A percentile compares a stretch with the other conserved stretches of the same genome.
Conservation (phyloP, 2,113 vertebrate species). For the Thamnophis sirtalis region DNA sequence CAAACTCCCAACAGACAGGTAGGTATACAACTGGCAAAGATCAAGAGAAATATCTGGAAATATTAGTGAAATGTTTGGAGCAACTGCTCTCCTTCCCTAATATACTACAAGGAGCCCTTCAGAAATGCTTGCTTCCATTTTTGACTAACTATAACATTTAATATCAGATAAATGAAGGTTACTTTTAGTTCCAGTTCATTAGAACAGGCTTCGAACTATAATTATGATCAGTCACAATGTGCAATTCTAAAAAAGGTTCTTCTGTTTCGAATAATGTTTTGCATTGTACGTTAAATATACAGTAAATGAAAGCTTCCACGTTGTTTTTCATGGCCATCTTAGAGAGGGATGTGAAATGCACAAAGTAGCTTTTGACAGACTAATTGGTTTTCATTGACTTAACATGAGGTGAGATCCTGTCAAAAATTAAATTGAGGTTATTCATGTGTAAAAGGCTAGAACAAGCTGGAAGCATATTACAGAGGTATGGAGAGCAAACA, state of each 20-base stretch:
- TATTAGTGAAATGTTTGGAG: neutral
- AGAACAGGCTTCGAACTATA: neutral
- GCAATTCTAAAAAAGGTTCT: neutral
- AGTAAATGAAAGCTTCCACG: neutral
- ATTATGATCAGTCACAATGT: neutral
- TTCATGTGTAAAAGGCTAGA: neutral
- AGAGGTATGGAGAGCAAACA: neutral
- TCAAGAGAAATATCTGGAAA: neutral
- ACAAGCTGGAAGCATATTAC: neutral
- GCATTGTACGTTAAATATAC: neutral
- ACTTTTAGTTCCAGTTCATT: neutral
- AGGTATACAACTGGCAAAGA: neutral
- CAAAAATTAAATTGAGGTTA: neutral
- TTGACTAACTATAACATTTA: neutral
- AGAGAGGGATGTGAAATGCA: neutral
- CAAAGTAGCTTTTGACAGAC: neutral
- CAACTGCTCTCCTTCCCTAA: neutral
- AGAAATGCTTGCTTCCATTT: neutral
- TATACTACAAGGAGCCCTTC: neutral
- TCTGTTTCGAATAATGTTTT: neutral
- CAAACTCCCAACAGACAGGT: constrained; percentile 80
- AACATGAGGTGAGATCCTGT: neutral
- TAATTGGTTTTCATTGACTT: neutral
- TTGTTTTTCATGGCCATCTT: neutral
- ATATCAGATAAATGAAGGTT: neutral